These are phyloP conservation scores for Felis catus DNA, from an alignment of 2,113 vertebrate species.

Conservation along the genomic window F.catus_Fca126_mat1.0 CM031413.1:78303501-78304000, in stretches of 20 bases:
- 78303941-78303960: background rate
- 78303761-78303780: background rate
- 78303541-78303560: background rate
- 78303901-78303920: background rate
- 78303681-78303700: background rate
- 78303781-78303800: background rate
- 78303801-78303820: constrained; percentile 10
- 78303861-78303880: background rate
- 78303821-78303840: background rate
- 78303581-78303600: background rate
- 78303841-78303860: background rate
- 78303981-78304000: background rate
- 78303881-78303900: background rate
- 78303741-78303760: constrained; percentile 22
- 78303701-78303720: background rate
- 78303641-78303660: background rate
- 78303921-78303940: background rate
- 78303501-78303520: background rate
- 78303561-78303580: background rate
- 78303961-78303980: background rate
- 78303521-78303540: background rate
- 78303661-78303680: constrained; percentile 1
- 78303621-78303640: background rate
- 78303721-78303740: background rate
- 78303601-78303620: background rate